Evolutionary conservation across 2,888 invertebrate species (phyloP).

Genomic region (Aphodius sticticus): DNA sequence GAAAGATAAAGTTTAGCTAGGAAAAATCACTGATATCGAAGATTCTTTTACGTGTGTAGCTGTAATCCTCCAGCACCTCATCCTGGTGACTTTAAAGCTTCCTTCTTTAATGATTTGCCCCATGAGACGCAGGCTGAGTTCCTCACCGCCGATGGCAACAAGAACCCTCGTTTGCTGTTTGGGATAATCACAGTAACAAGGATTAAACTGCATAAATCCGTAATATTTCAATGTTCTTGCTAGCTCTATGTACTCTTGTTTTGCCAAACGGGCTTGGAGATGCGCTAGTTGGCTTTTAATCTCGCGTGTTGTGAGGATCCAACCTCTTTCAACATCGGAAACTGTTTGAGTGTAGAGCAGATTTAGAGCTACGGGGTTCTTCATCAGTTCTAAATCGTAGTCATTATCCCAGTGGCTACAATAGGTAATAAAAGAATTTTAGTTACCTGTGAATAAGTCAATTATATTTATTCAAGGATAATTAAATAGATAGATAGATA

Average conservation of each 20-base stretch:
- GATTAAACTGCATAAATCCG: conserved; percentile 84
- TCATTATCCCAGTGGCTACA: conserved; percentile 87
- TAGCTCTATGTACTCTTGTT: conserved; percentile 88
- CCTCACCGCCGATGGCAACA: conserved; percentile 86
- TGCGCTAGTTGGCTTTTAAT: conserved; percentile 70
- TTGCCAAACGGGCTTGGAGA: conserved; percentile 79
- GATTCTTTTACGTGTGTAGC: conserved; percentile 74
- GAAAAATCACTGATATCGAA: background rate
- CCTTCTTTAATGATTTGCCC: conserved; percentile 77
- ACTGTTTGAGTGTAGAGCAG: conserved; percentile 88
- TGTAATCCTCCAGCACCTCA: conserved; percentile 97
- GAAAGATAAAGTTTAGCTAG: conserved; percentile 33
- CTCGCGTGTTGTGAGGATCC: conserved; percentile 80
- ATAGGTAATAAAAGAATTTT: conserved; percentile 41
- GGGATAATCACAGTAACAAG: conserved; percentile 81
- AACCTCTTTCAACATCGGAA: conserved; percentile 86
- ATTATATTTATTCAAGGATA: background rate
- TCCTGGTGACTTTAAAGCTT: conserved; percentile 91
- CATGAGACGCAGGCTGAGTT: conserved; percentile 77
- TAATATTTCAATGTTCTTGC: conserved; percentile 87
- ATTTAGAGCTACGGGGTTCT: conserved; percentile 83
- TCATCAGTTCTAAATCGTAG: conserved; percentile 84
- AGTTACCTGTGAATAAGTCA: conserved; percentile 6
- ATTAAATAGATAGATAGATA: no score
- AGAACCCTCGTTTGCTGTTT: conserved; percentile 70